Percentiles rank a stretch among this genome's conserved stretches.
Conservation (phyloP, 2,888 invertebrate species). For the Amorpha juglandis region DNA sequence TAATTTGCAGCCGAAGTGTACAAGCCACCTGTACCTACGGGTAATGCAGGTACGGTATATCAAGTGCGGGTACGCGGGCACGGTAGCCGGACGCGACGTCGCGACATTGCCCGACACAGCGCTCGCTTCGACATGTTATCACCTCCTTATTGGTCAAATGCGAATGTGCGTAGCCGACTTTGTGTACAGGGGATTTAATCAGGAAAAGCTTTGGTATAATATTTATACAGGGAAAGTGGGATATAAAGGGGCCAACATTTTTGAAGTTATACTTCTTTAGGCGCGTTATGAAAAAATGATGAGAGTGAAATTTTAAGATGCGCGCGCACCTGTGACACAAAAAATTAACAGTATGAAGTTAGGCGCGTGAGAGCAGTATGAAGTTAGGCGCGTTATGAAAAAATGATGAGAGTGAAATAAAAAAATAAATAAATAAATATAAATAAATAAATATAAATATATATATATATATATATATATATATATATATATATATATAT, state of each 20-base stretch:
- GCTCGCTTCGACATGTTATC: slow-evolving; percentile 54
- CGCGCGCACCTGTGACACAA: too few species aligned
- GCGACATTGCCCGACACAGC: slow-evolving; percentile 42
- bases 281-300: too few species aligned
- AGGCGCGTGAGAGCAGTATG: too few species aligned
- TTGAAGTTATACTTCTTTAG: too few species aligned
- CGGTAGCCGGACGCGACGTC: slow-evolving; percentile 42
- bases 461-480: too few species aligned
- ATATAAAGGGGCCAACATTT: neutral
- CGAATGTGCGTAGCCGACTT: slow-evolving; percentile 17
- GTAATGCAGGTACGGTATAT: slow-evolving; percentile 32
- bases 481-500: too few species aligned
- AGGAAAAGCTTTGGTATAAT: neutral
- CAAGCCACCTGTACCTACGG: neutral
- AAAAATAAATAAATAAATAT: too few species aligned
- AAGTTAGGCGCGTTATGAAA: too few species aligned
- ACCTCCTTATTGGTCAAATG: slow-evolving; percentile 62
- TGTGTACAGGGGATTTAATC: neutral
- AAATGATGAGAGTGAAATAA: too few species aligned
- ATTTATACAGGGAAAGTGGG: neutral
- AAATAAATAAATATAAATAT: too few species aligned
- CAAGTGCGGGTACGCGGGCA: slow-evolving; percentile 40
- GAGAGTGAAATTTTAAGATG: too few species aligned
- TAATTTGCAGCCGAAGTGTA: neutral
- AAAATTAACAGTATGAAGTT: too few species aligned